phyloP scores from a whole-genome alignment of 53 echinoderm and acorn worm genomes.

The Crossaster papposus region DNA sequence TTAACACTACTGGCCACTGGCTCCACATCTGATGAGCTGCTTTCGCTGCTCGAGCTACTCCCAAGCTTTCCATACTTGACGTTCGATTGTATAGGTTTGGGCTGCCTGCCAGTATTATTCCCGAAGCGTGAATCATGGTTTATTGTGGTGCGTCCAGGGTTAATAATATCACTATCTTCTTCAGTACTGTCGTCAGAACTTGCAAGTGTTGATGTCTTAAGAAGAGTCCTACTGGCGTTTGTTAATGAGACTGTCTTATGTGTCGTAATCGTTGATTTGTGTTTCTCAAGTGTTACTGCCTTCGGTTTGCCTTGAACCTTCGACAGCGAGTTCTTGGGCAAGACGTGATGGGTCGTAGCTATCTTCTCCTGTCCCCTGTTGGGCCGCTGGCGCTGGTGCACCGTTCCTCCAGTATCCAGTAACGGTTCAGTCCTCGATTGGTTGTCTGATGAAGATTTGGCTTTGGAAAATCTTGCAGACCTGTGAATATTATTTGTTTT shows the following conservation, averaged over 20 bases:
- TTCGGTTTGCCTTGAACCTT: not conserved
- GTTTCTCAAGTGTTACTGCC: not conserved
- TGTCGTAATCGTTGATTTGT: not conserved
- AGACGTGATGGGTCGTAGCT: not conserved
- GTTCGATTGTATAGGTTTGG: not conserved
- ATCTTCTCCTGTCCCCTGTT: not conserved
- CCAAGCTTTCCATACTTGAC: not conserved
- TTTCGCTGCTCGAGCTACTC: not conserved
- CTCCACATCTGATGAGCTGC: not conserved
- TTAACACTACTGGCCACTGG: not conserved
- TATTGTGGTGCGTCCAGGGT: not conserved
- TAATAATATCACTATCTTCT: not conserved
- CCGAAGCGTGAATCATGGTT: not conserved
- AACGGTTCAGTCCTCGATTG: not conserved
- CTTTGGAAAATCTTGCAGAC: not conserved
- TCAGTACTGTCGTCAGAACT: not conserved
- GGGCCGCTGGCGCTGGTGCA: not conserved
- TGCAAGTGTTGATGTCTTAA: not conserved
- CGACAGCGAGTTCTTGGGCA: not conserved
- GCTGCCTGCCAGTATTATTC: not conserved
- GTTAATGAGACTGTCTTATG: not conserved
- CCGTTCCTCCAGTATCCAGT: conserved; percentile 5
- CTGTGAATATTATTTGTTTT: not conserved
- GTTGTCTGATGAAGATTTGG: not conserved
- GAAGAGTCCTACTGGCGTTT: not conserved